phyloP scores from a whole-genome alignment of 2,113 vertebrate species.

The Centrocercus urophasianus region DNA sequence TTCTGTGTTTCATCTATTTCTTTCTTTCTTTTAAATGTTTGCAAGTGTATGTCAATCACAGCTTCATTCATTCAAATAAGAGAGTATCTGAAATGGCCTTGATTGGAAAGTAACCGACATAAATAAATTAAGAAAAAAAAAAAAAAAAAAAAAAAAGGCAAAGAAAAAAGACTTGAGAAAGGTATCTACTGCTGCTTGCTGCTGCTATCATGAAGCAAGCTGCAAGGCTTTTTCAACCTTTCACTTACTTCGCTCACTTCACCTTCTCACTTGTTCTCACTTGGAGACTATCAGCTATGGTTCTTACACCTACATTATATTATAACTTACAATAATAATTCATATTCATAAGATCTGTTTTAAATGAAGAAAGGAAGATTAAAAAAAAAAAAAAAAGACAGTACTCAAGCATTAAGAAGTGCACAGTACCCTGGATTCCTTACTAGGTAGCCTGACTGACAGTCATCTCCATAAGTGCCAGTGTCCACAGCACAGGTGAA shows the following conservation, averaged over 20 bases:
- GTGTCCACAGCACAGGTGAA: background rate
- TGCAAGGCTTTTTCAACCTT: background rate
- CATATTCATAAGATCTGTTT: background rate
- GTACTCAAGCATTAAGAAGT: background rate
- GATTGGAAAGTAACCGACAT: constrained; percentile 72
- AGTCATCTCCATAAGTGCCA: background rate
- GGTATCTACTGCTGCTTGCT: constrained; percentile 64
- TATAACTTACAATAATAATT: background rate
- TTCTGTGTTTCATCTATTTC: background rate
- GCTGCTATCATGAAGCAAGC: background rate
- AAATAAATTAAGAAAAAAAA: constrained; percentile 39
- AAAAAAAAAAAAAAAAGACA: background rate
- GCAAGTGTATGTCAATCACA: constrained; percentile 66
- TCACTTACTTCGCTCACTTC: no score
- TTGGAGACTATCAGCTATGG: background rate
- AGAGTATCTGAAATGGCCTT: constrained; percentile 72
- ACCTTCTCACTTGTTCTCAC: no score
- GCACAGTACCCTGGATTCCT: background rate
- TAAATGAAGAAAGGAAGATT: background rate
- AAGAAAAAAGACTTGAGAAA: constrained; percentile 35
- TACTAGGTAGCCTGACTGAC: background rate
- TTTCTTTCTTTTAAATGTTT: constrained; percentile 29
- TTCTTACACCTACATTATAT: background rate
- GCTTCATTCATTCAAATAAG: constrained; percentile 73
- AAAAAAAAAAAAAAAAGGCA: constrained; percentile 35